Conservation (phyloP, 2,113 vertebrate genomes). For the Halichoeres trimaculatus region DNA sequence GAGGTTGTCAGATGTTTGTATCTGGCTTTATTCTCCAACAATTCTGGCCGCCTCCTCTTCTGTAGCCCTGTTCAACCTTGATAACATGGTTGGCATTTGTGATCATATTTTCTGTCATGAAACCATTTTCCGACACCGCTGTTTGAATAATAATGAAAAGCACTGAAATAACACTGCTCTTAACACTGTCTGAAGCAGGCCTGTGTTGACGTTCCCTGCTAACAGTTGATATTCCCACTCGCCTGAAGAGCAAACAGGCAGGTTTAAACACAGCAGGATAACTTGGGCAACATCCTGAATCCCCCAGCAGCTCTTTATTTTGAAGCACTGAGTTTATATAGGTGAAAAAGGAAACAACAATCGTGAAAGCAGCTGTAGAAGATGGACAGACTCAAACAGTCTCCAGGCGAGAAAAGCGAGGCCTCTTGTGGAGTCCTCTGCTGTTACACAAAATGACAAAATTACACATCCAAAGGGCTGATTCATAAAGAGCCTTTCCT, state of each 20-base stretch:
- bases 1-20: conserved; percentile 20
- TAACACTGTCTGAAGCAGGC: not conserved
- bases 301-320: not conserved
- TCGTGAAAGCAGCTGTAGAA: not conserved
- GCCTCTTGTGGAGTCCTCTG: no score
- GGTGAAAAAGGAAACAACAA: not conserved
- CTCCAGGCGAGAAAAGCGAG: no score
- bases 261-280: conserved; percentile 2
- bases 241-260: conserved; percentile 15
- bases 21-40: conserved; percentile 4
- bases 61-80: conserved; percentile 16
- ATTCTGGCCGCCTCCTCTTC: not conserved
- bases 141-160: not conserved
- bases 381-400: not conserved
- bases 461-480: not conserved
- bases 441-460: no score
- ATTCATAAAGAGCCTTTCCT: no score
- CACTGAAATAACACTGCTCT: not conserved
- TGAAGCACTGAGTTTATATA: not conserved
- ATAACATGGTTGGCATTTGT: conserved; percentile 1
- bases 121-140: not conserved
- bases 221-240: not conserved
- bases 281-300: not conserved
- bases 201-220: conserved; percentile 3
- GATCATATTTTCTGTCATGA: not conserved